Percentiles rank a stretch among this genome's conserved stretches.
These are phyloP conservation scores for Gorsachius goisagi DNA, from an alignment of 2,113 vertebrate genomes.

Conservation along the genomic window DNA sequence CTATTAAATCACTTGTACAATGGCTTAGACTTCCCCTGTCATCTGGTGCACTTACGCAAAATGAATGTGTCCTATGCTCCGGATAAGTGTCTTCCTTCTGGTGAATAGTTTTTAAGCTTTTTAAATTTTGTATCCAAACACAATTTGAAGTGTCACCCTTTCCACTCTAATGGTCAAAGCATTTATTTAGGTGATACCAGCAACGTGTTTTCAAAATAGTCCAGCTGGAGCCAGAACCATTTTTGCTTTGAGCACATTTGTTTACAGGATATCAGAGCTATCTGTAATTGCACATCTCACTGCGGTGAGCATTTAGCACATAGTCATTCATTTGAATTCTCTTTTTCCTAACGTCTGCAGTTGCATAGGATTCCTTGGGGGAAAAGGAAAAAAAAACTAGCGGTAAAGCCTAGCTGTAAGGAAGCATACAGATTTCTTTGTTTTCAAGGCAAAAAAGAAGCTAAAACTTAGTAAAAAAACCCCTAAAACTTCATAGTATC, in stretches of 20 bases:
- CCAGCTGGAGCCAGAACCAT: slow-evolving; percentile 39
- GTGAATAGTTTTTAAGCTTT: slow-evolving; percentile 45
- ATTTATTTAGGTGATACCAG: slow-evolving; percentile 57
- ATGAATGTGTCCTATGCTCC: slow-evolving; percentile 53
- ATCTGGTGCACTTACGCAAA: slow-evolving; percentile 62
- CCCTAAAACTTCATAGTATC: neutral
- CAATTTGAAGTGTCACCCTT: slow-evolving; percentile 51
- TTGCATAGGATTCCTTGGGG: neutral
- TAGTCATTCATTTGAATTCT: slow-evolving; percentile 52
- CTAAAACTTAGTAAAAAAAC: neutral
- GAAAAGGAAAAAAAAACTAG: neutral
- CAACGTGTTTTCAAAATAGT: slow-evolving; percentile 60
- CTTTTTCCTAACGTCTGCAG: neutral
- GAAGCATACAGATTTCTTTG: neutral
- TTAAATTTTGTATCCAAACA: slow-evolving; percentile 53
- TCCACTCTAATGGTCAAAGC: slow-evolving; percentile 61
- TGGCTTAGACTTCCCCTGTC: slow-evolving; percentile 51
- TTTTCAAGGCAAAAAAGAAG: neutral
- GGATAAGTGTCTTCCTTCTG: slow-evolving; percentile 54
- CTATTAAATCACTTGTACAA: slow-evolving; percentile 53
- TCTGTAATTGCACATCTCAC: slow-evolving; percentile 43
- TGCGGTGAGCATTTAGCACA: slow-evolving; percentile 35
- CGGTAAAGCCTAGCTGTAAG: neutral
- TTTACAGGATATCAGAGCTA: slow-evolving; percentile 50
- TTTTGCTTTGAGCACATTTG: slow-evolving; percentile 23